Evolutionary conservation across 2,113 vertebrate species (phyloP).

Genomic region (Grammomys surdaster): DNA sequence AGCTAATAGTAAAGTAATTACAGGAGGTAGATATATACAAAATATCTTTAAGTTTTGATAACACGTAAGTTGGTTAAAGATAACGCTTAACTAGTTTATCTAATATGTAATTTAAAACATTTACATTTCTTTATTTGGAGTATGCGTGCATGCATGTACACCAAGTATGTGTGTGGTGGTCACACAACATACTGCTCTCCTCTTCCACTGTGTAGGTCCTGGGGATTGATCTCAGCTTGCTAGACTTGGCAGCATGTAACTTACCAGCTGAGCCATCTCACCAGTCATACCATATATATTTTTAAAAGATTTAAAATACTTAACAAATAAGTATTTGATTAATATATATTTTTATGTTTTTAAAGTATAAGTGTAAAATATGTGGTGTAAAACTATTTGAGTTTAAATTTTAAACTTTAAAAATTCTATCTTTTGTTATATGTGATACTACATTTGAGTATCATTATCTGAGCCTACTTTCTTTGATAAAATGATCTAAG

Average conservation of each 20-base stretch:
- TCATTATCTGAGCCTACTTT: constrained; percentile 8
- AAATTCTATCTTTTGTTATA: not conserved
- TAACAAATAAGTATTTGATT: constrained; percentile 39
- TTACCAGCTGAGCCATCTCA: not conserved
- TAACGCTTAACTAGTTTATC: not conserved
- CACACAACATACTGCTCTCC: not conserved
- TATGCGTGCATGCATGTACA: not conserved
- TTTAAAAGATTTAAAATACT: constrained; percentile 1
- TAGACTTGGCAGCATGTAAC: not conserved
- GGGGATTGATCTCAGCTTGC: not conserved
- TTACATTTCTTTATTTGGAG: not conserved
- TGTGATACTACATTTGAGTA: not conserved
- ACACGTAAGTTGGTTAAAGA: not conserved
- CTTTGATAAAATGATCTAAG: constrained; percentile 2
- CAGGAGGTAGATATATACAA: not conserved
- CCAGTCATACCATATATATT: not conserved
- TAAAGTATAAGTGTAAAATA: not conserved
- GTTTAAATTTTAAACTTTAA: constrained; percentile 33
- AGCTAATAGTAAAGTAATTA: constrained; percentile 4
- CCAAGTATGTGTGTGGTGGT: too few relatives aligned
- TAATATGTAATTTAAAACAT: not conserved
- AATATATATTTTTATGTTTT: constrained; percentile 4
- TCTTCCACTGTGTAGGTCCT: not conserved
- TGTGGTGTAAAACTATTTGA: constrained; percentile 8
- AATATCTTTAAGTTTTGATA: not conserved